Base-by-base conservation (phyloP, 2,113 vertebrate genomes). In the Clarias batrachus region DNA sequence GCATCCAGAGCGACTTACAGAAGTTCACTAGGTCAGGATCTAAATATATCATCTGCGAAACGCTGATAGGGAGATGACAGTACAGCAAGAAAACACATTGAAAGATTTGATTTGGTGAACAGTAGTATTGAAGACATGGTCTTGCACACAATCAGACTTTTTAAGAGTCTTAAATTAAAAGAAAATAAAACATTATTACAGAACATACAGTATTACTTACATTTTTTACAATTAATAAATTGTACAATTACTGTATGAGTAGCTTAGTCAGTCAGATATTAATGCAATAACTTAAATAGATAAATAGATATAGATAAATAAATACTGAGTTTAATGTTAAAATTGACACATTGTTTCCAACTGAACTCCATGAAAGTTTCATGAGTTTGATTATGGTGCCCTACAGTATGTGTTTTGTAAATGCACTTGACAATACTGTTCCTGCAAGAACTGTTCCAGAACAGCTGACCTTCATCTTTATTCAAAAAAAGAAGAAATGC, bases 21-120 rank as follows among this genome's bases (percentile, higher is more conserved):
- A 60, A 59, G 78, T 81, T 62, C 57, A 81, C 10, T 41, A 81
- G 78, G 78, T 81, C 78, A 81, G 11, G 59, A 62, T 81, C 57
- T 81, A 62, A 81, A 41, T 81, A 81, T 37, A 60, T 4, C 78
- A 41, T 25, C 57, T 14, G 57, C 3, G 37, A 62, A 62, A 60
- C 6, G 2, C 57, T 23, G 19, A 4, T 14, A n/a, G 21, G 4
- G 21, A 81, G 57, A 80, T 59, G 25, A 52, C 13, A 52, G 27
- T 59, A 57, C 16, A 57, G 16, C 2, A 59, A 17, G n/a, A 60
- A 25, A 25, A 59, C 7, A 30, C 10, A 21, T 48, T 37, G 48
- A 74, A 12, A 21, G 30, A 71, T 68, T 48, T 37, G 3, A 57
- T 57, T 78, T 25, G 7, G 6, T 77, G 74, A n/a, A 27, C 14